Percentiles rank a stretch among this genome's conserved stretches.
Evolutionary conservation across 1,140 invertebrate genomes (phyloP).

Genomic region (Macrocentrus cingulum): DNA sequence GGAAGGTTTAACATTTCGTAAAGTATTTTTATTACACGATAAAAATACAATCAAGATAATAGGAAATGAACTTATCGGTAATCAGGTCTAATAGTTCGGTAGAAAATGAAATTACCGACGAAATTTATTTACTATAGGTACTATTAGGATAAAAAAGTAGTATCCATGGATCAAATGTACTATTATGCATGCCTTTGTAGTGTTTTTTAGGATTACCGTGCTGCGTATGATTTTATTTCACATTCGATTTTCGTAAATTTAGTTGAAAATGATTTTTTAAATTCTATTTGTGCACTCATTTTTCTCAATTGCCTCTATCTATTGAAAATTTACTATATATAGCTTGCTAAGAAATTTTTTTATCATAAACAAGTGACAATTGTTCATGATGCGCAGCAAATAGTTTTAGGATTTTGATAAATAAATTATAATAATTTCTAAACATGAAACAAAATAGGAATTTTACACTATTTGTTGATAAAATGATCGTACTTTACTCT

Average conservation of each 20-base stretch:
- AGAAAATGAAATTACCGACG: background rate
- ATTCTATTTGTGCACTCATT: background rate
- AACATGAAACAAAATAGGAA: too few relatives aligned
- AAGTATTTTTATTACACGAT: too few relatives aligned
- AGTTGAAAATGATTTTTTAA: background rate
- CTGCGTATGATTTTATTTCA: conserved; percentile 1
- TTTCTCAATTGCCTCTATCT: background rate
- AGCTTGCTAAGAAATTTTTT: background rate
- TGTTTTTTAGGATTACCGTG: conserved; percentile 22
- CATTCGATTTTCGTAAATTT: too few relatives aligned
- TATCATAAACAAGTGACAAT: conserved; percentile 1
- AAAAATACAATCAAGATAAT: too few relatives aligned
- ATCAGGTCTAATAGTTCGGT: too few relatives aligned
- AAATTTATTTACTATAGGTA: conserved; percentile 29
- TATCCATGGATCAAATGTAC: conserved; percentile 35
- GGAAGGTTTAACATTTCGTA: too few relatives aligned
- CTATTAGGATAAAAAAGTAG: conserved; percentile 31
- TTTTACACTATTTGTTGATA: too few relatives aligned
- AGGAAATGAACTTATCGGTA: too few relatives aligned
- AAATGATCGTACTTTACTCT: too few relatives aligned
- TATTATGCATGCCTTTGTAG: conserved; percentile 38
- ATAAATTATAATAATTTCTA: too few relatives aligned
- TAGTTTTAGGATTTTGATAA: too few relatives aligned
- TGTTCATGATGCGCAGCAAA: background rate
- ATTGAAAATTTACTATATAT: too few relatives aligned